Evolutionary conservation across 2,888 invertebrate genomes (phyloP), one percentile per base, ranked within the genome.

Genomic region (Caenorhabditis uteleia): DNA sequence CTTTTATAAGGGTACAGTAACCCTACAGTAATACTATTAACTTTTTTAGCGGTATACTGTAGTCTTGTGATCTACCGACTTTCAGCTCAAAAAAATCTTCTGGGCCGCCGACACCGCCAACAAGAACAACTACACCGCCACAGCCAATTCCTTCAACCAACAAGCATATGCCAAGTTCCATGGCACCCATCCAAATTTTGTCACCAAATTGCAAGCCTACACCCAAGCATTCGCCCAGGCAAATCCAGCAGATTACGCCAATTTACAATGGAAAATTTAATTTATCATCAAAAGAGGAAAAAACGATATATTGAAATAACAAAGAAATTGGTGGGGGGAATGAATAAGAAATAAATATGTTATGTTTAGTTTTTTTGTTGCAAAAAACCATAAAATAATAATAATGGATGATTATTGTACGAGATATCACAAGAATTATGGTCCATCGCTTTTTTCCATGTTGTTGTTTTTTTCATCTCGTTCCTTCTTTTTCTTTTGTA

Each of bases 401-500:
- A 29, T 34, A 14, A 34, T n/a, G 4, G n/a, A n/a, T 34, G n/a
- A n/a, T n/a, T n/a, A n/a, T n/a, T n/a, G n/a, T n/a, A n/a, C n/a
- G n/a, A n/a, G n/a, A n/a, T n/a, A n/a, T n/a, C n/a, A n/a, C n/a
- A n/a, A n/a, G n/a, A n/a, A n/a, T n/a, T n/a, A n/a, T n/a, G n/a
- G n/a, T n/a, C n/a, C n/a, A n/a, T n/a, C n/a, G n/a, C n/a, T n/a
- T n/a, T n/a, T n/a, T n/a, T n/a, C n/a, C n/a, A n/a, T n/a, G n/a
- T n/a, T n/a, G n/a, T n/a, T n/a, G n/a, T n/a, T n/a, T n/a, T n/a
- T n/a, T n/a, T n/a, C n/a, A n/a, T n/a, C n/a, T n/a, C n/a, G 53
- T 36, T 39, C 51, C 56, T 38, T 61, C 56, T 12, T 53, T 43
- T 39, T 64, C 57, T 44, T 64, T 64, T 34, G 83, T 83, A 16